Percentiles rank a stretch among this genome's conserved stretches.
Evolutionary conservation across 2,113 vertebrate species (phyloP).

Genomic region (Geothlypis trichas): DNA sequence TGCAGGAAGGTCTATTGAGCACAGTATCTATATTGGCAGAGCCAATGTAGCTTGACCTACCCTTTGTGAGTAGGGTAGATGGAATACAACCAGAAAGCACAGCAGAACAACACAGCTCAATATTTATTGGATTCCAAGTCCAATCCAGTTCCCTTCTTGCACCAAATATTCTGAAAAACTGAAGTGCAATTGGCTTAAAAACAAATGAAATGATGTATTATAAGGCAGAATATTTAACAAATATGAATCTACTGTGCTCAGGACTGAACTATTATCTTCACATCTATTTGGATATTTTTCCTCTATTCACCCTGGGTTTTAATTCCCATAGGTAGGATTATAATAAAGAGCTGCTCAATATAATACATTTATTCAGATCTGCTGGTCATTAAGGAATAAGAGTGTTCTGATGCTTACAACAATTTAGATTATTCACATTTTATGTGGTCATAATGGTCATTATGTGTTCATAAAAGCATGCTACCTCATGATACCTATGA

Average conservation of each 20-base stretch:
- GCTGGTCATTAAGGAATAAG: background rate
- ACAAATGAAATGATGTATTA: background rate
- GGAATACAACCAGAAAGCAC: background rate
- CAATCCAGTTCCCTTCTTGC: background rate
- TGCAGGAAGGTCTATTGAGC: background rate
- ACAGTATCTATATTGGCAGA: background rate
- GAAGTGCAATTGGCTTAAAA: background rate
- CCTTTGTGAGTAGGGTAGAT: background rate
- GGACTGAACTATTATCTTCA: background rate
- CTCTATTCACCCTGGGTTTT: background rate
- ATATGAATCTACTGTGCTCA: background rate
- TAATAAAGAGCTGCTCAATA: background rate
- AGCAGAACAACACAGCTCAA: background rate
- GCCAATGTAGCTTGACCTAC: background rate
- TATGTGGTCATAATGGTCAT: background rate
- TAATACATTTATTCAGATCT: background rate
- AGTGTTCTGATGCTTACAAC: background rate
- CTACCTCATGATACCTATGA: background rate
- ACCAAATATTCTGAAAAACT: background rate
- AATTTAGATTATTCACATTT: background rate
- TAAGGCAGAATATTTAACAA: background rate
- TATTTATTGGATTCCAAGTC: constrained; percentile 29
- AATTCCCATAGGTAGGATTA: background rate
- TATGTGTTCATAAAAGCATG: background rate
- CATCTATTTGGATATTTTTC: background rate